Conservation (phyloP, 2,888 invertebrate genomes). For the Margaritifera margaritifera region DNA sequence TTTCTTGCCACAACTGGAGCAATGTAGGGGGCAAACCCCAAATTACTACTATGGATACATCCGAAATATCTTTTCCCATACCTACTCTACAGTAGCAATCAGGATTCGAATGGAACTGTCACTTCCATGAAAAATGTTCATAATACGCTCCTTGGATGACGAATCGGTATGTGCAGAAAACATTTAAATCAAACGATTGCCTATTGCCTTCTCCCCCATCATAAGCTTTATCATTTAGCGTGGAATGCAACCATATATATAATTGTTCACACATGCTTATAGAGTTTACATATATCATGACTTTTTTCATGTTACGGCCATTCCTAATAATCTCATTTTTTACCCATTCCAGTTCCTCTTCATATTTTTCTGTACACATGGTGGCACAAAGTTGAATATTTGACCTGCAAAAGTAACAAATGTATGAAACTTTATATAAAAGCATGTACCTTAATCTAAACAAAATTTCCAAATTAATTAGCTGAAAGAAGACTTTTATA, state of each 20-base stretch:
- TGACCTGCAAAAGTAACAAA: too few species aligned
- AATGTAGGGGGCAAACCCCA: slow-evolving; percentile 17
- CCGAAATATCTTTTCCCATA: slow-evolving; percentile 18
- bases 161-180: slow-evolving; percentile 11
- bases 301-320: too few species aligned
- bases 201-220: neutral
- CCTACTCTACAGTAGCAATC: slow-evolving; percentile 15
- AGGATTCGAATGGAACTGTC: slow-evolving; percentile 6
- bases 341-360: too few species aligned
- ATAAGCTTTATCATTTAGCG: slow-evolving; percentile 8
- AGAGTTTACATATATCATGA: slow-evolving; percentile 7
- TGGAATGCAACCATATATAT: slow-evolving; percentile 15
- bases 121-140: too few species aligned
- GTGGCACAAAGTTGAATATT: too few species aligned
- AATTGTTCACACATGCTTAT: slow-evolving; percentile 11
- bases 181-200: slow-evolving; percentile 14
- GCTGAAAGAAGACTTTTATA: too few species aligned
- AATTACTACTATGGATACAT: slow-evolving; percentile 2
- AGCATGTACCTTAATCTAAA: too few species aligned
- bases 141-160: too few species aligned
- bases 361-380: too few species aligned
- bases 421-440: too few species aligned
- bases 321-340: too few species aligned
- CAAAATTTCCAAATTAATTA: too few species aligned
- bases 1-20: slow-evolving; percentile 20